Evolutionary conservation across 2,797 vertebrate species (phyloP).

Genomic region (Astyanax mexicanus): DNA sequence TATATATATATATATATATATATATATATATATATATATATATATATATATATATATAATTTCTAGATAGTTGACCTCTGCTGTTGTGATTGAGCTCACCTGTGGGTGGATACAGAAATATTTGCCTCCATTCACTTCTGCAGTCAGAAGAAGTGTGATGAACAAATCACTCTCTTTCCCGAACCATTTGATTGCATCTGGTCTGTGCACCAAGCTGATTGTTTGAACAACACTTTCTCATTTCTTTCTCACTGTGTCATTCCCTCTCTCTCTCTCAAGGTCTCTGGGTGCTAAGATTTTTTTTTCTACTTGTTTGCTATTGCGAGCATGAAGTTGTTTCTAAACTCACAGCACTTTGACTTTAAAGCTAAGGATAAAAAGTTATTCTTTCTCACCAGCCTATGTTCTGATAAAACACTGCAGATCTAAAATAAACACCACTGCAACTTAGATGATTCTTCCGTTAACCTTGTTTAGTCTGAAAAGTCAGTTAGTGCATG

Average conservation of each 20-base stretch:
- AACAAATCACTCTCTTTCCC: slow-evolving; percentile 28
- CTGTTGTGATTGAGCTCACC: slow-evolving; percentile 33
- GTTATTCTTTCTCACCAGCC: background rate
- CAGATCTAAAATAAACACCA: slow-evolving; percentile 29
- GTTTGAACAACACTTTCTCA: slow-evolving; percentile 39
- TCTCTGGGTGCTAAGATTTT: slow-evolving; percentile 16
- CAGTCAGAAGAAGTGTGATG: slow-evolving; percentile 28
- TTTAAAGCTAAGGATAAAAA: slow-evolving; percentile 12
- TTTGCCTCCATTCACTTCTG: slow-evolving; percentile 22
- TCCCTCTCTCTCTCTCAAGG: background rate
- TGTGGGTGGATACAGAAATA: slow-evolving; percentile 38
- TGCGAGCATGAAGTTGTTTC: slow-evolving; percentile 30
- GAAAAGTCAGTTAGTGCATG: background rate
- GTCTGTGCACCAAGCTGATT: slow-evolving; percentile 29
- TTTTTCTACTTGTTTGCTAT: slow-evolving; percentile 28
- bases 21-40: too few relatives aligned
- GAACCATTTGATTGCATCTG: slow-evolving; percentile 44
- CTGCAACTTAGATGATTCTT: background rate
- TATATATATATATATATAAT: slow-evolving; percentile 9
- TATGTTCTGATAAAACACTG: background rate
- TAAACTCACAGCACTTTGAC: slow-evolving; percentile 31
- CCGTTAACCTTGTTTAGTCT: background rate
- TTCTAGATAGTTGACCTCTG: slow-evolving; percentile 40
- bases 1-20: too few relatives aligned
- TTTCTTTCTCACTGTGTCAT: slow-evolving; percentile 15